Percentiles rank a stretch among this genome's conserved stretches.
These are phyloP conservation scores for Halcyon smyrnensis DNA, from an alignment of 2,797 vertebrate genomes.

Conservation along the genomic window DNA sequence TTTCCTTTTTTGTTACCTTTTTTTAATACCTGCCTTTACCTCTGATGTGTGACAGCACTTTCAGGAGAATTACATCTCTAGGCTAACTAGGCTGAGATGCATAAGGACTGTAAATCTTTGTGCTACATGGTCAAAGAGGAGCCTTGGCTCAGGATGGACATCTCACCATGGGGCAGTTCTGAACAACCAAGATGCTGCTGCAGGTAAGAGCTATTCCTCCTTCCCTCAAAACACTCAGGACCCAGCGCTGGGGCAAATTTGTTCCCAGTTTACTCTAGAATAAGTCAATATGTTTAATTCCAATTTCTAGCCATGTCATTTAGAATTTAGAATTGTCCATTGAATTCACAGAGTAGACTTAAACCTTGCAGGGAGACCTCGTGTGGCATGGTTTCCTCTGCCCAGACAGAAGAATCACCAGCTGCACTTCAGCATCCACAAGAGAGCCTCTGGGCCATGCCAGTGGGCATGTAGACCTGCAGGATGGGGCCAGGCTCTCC, in stretches of 20 bases:
- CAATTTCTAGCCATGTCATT: background rate
- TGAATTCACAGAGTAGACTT: background rate
- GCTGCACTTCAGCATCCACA: background rate
- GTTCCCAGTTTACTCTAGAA: background rate
- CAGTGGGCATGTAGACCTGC: background rate
- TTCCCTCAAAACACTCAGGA: accelerated
- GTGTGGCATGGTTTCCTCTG: background rate
- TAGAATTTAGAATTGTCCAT: background rate
- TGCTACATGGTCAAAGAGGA: background rate
- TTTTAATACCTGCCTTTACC: background rate
- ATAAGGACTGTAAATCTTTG: background rate
- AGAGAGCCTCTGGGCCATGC: background rate
- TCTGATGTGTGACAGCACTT: background rate
- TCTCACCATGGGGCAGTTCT: background rate
- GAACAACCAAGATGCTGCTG: background rate
- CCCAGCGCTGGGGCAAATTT: background rate
- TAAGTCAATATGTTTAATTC: background rate
- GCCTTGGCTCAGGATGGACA: accelerated
- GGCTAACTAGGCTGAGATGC: background rate
- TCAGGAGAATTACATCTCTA: background rate
- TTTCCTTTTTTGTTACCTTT: background rate
- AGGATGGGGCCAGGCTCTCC: background rate
- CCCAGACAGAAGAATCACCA: background rate
- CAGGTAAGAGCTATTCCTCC: background rate
- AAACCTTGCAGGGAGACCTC: background rate